A percentile compares a stretch with the other conserved stretches of the same genome.
Evolutionary conservation across 2,113 vertebrate genomes (phyloP).

Genomic region (Phrynosoma platyrhinos): DNA sequence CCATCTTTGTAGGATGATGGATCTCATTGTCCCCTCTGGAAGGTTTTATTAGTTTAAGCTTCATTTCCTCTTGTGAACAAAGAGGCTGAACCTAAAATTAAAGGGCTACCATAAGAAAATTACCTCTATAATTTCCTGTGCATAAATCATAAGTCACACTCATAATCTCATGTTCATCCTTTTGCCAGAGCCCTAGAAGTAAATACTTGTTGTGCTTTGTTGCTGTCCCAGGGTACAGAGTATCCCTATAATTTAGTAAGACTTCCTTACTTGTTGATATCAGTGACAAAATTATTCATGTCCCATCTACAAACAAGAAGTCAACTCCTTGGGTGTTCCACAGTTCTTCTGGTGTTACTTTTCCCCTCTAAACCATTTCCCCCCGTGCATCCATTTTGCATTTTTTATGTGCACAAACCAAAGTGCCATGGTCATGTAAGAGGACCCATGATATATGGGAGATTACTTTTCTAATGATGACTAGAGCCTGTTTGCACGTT

Average conservation of each 20-base stretch:
- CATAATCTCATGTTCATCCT: background rate
- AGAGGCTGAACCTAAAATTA: background rate
- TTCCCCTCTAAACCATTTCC: background rate
- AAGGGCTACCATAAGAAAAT: background rate
- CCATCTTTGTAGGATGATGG: background rate
- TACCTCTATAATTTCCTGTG: background rate
- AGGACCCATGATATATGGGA: background rate
- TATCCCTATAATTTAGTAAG: background rate
- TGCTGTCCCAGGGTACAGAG: background rate
- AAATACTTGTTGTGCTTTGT: background rate
- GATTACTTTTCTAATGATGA: background rate
- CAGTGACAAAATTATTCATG: background rate
- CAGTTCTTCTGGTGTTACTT: too few species aligned
- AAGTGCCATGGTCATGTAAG: background rate
- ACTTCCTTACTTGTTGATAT: background rate
- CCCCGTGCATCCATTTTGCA: background rate
- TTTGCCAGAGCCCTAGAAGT: background rate
- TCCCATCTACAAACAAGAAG: background rate
- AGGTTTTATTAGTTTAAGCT: slow-evolving; percentile 6
- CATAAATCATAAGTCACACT: background rate
- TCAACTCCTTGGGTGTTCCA: background rate
- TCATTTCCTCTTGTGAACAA: background rate
- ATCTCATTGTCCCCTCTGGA: background rate
- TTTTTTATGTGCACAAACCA: background rate
- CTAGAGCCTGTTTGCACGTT: background rate